phyloP scores from a whole-genome alignment of 2,888 invertebrate genomes.

The Tyria jacobaeae region DNA sequence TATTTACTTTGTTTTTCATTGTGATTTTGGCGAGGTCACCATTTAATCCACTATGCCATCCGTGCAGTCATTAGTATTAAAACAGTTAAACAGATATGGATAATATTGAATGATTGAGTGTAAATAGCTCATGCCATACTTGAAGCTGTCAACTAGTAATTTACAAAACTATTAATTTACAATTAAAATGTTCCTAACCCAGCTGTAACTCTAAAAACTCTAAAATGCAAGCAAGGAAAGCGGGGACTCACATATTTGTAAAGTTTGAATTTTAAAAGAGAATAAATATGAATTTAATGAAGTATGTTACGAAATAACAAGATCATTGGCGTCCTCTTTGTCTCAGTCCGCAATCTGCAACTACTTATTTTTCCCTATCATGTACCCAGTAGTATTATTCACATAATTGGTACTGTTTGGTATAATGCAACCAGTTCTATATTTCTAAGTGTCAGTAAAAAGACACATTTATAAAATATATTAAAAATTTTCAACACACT shows the following conservation, averaged over 20 bases:
- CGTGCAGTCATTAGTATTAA: background rate
- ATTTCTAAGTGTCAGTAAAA: conserved; percentile 29
- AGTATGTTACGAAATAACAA: no score
- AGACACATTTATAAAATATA: conserved; percentile 30
- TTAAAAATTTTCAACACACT: conserved; percentile 40
- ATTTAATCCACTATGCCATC: no score
- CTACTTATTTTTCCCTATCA: background rate
- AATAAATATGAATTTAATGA: no score
- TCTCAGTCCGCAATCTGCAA: background rate
- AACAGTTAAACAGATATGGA: background rate
- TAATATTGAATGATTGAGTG: no score
- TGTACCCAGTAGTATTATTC: background rate
- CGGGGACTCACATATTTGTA: background rate
- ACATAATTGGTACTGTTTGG: conserved; percentile 13
- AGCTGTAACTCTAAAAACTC: background rate
- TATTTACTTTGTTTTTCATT: no score
- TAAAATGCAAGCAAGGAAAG: background rate
- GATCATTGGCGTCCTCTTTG: background rate
- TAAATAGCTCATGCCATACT: background rate
- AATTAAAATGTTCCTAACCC: background rate
- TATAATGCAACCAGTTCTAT: conserved; percentile 18
- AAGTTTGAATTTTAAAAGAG: background rate
- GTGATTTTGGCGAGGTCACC: no score
- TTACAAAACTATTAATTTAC: background rate
- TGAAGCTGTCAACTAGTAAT: background rate